Conservation (phyloP, 1,140 invertebrate genomes). For the Drosophila willistoni region DNA sequence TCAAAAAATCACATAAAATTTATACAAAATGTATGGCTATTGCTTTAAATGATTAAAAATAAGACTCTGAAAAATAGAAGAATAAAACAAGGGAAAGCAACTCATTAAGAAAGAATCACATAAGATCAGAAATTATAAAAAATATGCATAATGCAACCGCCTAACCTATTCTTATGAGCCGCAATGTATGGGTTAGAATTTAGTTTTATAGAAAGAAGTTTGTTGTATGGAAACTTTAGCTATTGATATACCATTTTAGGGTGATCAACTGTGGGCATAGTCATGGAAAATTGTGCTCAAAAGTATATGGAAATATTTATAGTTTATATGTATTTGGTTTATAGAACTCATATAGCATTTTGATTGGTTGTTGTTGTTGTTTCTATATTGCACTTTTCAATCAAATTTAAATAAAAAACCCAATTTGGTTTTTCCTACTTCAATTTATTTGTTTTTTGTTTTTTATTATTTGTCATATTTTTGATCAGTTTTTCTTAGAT, state of each 20-base stretch:
- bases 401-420: neutral
- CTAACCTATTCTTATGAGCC: no score
- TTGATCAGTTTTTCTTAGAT: constrained; percentile 10
- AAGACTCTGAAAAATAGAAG: no score
- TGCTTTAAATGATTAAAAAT: no score
- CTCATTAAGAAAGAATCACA: no score
- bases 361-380: neutral
- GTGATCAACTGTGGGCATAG: neutral
- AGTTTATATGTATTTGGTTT: neutral
- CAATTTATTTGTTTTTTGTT: neutral
- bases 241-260: neutral
- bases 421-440: neutral
- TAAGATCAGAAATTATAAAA: no score
- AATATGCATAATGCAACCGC: no score
- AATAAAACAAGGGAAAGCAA: no score
- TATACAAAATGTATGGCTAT: no score
- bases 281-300: neutral
- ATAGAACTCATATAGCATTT: constrained; percentile 4
- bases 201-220: neutral
- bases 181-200: neutral
- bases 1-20: no score
- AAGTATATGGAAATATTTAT: neutral
- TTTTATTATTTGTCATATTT: neutral
- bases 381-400: constrained; percentile 3
- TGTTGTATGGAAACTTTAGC: neutral